Conservation (phyloP, 2,113 vertebrate genomes). For the Chinchilla lanigera region DNA sequence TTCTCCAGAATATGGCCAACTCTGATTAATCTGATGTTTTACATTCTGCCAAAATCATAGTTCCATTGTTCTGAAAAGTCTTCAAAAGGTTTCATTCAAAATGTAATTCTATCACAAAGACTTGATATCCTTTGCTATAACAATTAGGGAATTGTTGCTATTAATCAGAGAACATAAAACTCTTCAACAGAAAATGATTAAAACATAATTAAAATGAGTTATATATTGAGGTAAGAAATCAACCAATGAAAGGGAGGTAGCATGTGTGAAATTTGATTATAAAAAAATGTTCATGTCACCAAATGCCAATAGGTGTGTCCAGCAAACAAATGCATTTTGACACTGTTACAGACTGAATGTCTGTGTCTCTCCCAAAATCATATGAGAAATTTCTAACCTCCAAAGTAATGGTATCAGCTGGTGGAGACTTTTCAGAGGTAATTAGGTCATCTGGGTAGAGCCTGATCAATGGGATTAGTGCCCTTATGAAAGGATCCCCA, state of each 20-base stretch:
- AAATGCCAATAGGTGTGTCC: not conserved
- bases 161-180: slow-evolving; percentile 59
- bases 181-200: slow-evolving; percentile 53
- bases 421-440: no score
- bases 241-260: slow-evolving; percentile 26
- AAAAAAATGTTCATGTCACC: not conserved
- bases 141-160: slow-evolving; percentile 57
- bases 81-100: slow-evolving; percentile 2
- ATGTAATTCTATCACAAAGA: slow-evolving; percentile 15
- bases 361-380: not conserved
- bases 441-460: not conserved
- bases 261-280: not conserved
- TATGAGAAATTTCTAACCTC: not conserved
- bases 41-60: slow-evolving; percentile 20
- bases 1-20: slow-evolving; percentile 16
- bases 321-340: not conserved
- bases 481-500: not conserved
- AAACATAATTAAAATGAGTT: slow-evolving; percentile 41
- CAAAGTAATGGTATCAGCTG: not conserved
- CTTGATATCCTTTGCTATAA: not conserved
- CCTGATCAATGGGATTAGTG: not conserved
- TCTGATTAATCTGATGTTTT: not conserved
- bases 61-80: not conserved
- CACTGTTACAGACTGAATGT: not conserved
- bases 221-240: slow-evolving; percentile 41